These are phyloP conservation scores for Amyelois transitella DNA, from an alignment of 1,140 invertebrate genomes.

Conservation along the genomic window DNA sequence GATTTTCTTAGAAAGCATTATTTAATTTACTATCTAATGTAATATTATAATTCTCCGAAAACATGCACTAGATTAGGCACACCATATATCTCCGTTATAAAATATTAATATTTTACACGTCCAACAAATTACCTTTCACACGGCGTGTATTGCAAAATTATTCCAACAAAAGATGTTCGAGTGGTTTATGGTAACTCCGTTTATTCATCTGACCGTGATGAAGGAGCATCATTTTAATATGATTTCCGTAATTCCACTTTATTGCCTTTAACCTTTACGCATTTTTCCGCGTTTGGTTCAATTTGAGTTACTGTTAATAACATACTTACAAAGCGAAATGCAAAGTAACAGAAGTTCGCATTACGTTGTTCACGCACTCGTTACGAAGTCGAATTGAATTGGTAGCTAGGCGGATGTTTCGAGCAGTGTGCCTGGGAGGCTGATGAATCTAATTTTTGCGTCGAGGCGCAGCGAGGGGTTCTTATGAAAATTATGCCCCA, in stretches of 20 bases:
- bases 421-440: conserved; percentile 39
- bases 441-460: conserved; percentile 70
- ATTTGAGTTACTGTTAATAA: conserved; percentile 11
- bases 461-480: conserved; percentile 39
- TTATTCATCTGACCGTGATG: conserved; percentile 31
- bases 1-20: too few relatives aligned
- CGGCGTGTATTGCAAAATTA: conserved; percentile 22
- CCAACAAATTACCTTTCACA: conserved; percentile 6
- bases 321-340: conserved; percentile 33
- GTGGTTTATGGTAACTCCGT: conserved; percentile 48
- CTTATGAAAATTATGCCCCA: conserved; percentile 68
- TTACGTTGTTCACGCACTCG: conserved; percentile 49
- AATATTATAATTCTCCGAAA: background rate
- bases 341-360: conserved; percentile 47
- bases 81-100: conserved; percentile 34
- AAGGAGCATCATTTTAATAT: conserved; percentile 26
- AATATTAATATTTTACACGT: conserved; percentile 29
- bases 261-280: conserved; percentile 1
- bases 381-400: conserved; percentile 54
- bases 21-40: too few relatives aligned
- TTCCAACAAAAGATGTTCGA: conserved; percentile 37
- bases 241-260: conserved; percentile 23
- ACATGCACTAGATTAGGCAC: conserved; percentile 11
- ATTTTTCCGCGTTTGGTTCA: conserved; percentile 8
- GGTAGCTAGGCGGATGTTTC: conserved; percentile 39